These are phyloP conservation scores for Philotrypesis tridentata DNA, from an alignment of 1,140 invertebrate species.

Conservation along the genomic window DNA sequence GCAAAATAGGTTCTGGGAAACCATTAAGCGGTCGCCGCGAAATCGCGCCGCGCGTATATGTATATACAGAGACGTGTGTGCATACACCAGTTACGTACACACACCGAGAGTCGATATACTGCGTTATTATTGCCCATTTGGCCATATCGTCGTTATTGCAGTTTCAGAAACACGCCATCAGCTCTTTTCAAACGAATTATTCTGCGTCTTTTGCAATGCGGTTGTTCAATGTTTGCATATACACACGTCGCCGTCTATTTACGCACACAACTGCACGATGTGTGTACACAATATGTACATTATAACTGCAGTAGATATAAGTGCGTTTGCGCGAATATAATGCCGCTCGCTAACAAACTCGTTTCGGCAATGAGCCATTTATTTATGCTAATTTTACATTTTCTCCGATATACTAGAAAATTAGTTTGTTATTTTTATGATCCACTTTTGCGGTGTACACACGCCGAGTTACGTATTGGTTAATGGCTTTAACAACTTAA, in stretches of 20 bases:
- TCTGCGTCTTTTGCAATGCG: background rate
- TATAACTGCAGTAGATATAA: too few relatives aligned
- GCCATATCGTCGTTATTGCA: conserved; percentile 58
- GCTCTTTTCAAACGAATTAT: background rate
- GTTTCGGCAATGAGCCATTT: background rate
- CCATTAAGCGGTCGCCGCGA: conserved; percentile 62
- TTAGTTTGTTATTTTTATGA: background rate
- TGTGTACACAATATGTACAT: too few relatives aligned
- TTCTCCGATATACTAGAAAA: background rate
- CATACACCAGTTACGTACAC: too few relatives aligned
- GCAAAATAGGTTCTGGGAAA: conserved; percentile 68
- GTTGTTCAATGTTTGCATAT: too few relatives aligned
- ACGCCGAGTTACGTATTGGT: background rate
- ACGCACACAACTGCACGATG: too few relatives aligned
- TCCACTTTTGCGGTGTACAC: background rate
- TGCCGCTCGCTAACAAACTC: background rate
- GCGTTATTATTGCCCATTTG: conserved; percentile 47
- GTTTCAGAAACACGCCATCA: background rate
- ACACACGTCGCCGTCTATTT: too few relatives aligned
- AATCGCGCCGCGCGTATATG: background rate
- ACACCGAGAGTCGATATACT: too few relatives aligned
- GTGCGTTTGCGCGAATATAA: background rate
- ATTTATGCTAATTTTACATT: background rate
- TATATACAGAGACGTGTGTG: background rate
- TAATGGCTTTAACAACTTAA: background rate